phyloP scores from a whole-genome alignment of 2,888 invertebrate species.

The Xanthia togata region DNA sequence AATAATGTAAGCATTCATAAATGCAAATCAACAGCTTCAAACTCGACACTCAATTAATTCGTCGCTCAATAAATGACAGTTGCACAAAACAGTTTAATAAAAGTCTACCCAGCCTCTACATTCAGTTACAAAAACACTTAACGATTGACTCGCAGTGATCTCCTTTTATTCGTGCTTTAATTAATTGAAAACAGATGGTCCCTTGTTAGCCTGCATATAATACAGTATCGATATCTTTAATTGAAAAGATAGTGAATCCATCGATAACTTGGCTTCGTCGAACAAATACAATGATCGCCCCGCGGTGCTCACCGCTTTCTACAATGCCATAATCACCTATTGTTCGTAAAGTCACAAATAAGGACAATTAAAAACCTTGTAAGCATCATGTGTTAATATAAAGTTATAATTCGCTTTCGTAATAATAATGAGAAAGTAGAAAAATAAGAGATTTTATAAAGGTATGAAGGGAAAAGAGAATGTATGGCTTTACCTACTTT shows the following conservation, averaged over 20 bases:
- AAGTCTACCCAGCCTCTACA: conserved; percentile 43
- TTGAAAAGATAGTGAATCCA: conserved; percentile 82
- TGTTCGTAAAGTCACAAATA: conserved; percentile 84
- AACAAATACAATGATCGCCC: conserved; percentile 86
- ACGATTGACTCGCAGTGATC: conserved; percentile 73
- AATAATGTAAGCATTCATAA: conserved; percentile 13
- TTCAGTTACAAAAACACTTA: conserved; percentile 68
- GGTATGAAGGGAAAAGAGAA: not conserved
- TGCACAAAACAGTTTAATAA: conserved; percentile 52
- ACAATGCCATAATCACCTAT: conserved; percentile 88
- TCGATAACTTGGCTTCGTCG: conserved; percentile 79
- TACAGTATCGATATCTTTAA: conserved; percentile 83
- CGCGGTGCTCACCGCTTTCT: conserved; percentile 85
- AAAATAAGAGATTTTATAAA: conserved; percentile 12
- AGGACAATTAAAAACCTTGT: conserved; percentile 79
- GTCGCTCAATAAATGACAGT: conserved; percentile 45
- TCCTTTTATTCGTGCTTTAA: conserved; percentile 80
- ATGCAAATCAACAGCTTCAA: conserved; percentile 30
- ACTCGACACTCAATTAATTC: conserved; percentile 35
- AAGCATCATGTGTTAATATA: conserved; percentile 58
- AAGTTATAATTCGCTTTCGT: conserved; percentile 40
- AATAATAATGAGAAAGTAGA: conserved; percentile 34
- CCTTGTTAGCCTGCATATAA: conserved; percentile 85
- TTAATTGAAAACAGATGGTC: conserved; percentile 89
- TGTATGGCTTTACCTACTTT: not conserved